phyloP scores from a whole-genome alignment of 2,797 vertebrate genomes.

The Hoplostethus atlanticus region DNA sequence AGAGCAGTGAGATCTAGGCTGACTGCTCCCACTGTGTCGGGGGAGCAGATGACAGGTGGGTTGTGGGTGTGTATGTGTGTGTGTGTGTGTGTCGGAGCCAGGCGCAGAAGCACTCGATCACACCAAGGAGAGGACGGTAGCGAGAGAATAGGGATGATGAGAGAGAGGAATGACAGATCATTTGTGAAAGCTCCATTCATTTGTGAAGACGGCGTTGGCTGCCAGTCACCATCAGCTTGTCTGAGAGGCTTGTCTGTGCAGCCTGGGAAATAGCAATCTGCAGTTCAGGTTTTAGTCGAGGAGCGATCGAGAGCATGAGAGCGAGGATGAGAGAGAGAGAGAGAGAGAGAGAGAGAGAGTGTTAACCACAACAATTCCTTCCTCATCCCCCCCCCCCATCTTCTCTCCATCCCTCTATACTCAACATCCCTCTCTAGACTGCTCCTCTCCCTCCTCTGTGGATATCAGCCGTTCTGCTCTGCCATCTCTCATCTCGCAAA shows the following conservation, averaged over 20 bases:
- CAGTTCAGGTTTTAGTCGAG: slow-evolving; percentile 31
- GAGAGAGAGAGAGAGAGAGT: background rate
- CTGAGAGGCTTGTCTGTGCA: slow-evolving; percentile 37
- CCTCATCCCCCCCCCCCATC: background rate
- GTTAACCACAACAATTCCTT: slow-evolving; percentile 27
- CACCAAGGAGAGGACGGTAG: slow-evolving; percentile 24
- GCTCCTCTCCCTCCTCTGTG: background rate
- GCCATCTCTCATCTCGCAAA: background rate
- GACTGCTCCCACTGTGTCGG: slow-evolving; percentile 49
- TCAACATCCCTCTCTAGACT: background rate
- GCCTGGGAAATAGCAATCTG: slow-evolving; percentile 37
- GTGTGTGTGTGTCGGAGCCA: slow-evolving; percentile 7
- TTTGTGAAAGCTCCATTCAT: slow-evolving; percentile 63
- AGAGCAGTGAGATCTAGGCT: slow-evolving; percentile 37
- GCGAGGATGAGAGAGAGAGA: slow-evolving; percentile 6
- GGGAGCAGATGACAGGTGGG: slow-evolving; percentile 54
- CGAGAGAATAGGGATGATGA: background rate
- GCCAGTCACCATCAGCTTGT: slow-evolving; percentile 59
- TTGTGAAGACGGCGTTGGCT: slow-evolving; percentile 57
- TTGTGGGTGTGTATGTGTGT: slow-evolving; percentile 7
- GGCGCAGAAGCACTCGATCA: slow-evolving; percentile 22
- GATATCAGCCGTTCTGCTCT: slow-evolving; percentile 31
- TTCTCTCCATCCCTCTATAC: slow-evolving; percentile 28
- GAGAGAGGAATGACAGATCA: slow-evolving; percentile 44
- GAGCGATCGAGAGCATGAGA: background rate